Base-by-base conservation (phyloP, 1,140 invertebrate genomes). In the Sinella curviseta region DNA sequence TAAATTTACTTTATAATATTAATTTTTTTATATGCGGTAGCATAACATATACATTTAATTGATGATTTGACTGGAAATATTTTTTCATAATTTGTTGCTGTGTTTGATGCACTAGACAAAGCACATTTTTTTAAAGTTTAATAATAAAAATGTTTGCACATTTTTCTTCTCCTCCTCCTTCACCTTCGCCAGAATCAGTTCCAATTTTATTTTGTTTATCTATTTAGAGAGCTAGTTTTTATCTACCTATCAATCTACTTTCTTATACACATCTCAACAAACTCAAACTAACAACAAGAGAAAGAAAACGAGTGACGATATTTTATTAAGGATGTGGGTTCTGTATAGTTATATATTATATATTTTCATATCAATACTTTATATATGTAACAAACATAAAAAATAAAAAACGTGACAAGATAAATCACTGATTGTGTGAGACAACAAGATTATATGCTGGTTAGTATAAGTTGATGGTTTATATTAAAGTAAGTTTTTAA, bases 51-150 rank as follows among this genome's bases (percentile, higher is more conserved):
- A n/a, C n/a, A n/a, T n/a, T n/a, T n/a, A n/a, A n/a, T n/a, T n/a
- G n/a, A 48, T 48, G 39, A 48, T 20, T 48, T 48, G 39, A 48
- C 20, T 48, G 39, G 39, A 48, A n/a, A 48, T 20, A 48, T 48
- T 48, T 8, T 48, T 12, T 48, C 31, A 30, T 8, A 70, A 70
- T 31, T 14, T 70, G 12, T 70, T 33, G 30, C 65, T 33, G 8
- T 70, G 30, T 14, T 70, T 70, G 65, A 70, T 33, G 65, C 65
- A 70, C 65, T 70, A 70, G 65, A 70, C 65, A 70, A 70, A 70
- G 65, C 65, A 70, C 65, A 70, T 70, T 31, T n/a, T 14, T 60
- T 60, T n/a, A 8, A 17, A 12, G 14, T 60, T 60, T 60, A 14
- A 12, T 17, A n/a, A n/a, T n/a, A n/a, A n/a, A n/a, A n/a, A n/a